Percentiles rank a stretch among this genome's conserved stretches.
These are phyloP conservation scores for Drosophila leontia DNA, from an alignment of 1,140 invertebrate species.

Conservation along the genomic window DNA sequence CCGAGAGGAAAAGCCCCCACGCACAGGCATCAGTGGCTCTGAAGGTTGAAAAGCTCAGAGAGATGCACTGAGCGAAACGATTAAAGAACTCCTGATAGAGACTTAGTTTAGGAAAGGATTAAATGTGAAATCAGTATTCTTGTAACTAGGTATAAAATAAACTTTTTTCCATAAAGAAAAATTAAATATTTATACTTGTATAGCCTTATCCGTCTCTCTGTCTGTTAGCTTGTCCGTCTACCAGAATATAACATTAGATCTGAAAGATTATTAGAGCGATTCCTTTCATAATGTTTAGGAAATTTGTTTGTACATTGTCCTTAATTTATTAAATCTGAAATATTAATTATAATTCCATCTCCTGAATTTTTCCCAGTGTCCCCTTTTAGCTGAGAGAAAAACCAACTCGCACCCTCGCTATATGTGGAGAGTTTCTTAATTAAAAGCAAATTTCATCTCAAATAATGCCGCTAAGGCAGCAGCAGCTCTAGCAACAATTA, in stretches of 20 bases:
- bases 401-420: slow-evolving; percentile 15
- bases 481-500: slow-evolving; percentile 63
- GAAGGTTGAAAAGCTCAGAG: slow-evolving; percentile 65
- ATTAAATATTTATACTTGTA: background rate
- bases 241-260: background rate
- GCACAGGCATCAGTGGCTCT: slow-evolving; percentile 46
- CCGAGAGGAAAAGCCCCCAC: slow-evolving; percentile 68
- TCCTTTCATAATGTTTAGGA: too few species aligned
- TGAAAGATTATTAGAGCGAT: background rate
- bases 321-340: too few species aligned
- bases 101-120: background rate
- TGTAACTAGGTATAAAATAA: background rate
- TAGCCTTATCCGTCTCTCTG: background rate
- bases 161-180: background rate
- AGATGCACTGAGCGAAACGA: slow-evolving; percentile 13
- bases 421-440: slow-evolving; percentile 72
- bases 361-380: slow-evolving; percentile 2
- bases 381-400: slow-evolving; percentile 3
- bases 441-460: slow-evolving; percentile 79
- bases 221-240: background rate
- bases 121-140: background rate
- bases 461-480: slow-evolving; percentile 63
- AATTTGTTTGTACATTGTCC: too few species aligned
- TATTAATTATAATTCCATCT: background rate
- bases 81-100: background rate